These are phyloP conservation scores for Leptopilina myrica DNA, from an alignment of 2,888 invertebrate genomes.

Conservation along the genomic window DNA sequence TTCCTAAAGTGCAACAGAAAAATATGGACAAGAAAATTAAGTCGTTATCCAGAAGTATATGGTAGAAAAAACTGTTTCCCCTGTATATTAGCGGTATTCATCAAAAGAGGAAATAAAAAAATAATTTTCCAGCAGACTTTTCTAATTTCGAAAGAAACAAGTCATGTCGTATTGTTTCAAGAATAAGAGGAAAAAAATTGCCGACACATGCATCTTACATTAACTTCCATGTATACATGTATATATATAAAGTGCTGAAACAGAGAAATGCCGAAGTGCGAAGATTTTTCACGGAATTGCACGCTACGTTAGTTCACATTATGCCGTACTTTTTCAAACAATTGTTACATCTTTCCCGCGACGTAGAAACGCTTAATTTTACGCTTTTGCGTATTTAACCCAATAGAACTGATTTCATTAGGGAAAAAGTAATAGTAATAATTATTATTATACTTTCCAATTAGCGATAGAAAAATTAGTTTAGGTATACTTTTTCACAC, in stretches of 20 bases:
- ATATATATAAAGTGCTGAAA: conserved; percentile 23
- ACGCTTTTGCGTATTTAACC: neutral
- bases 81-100: neutral
- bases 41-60: too few relatives aligned
- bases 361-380: neutral
- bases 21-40: too few relatives aligned
- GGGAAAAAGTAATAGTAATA: neutral
- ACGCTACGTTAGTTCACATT: conserved; percentile 50
- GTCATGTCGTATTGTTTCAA: conserved; percentile 38
- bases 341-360: conserved; percentile 6
- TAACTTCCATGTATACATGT: neutral
- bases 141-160: conserved; percentile 18
- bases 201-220: conserved; percentile 30
- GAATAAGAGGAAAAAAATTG: conserved; percentile 17
- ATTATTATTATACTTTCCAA: too few relatives aligned
- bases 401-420: conserved; percentile 1
- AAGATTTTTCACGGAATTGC: conserved; percentile 72
- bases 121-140: neutral
- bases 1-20: too few relatives aligned
- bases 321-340: conserved; percentile 27
- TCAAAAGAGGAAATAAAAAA: conserved; percentile 21
- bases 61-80: neutral
- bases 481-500: too few relatives aligned
- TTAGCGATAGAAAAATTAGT: too few relatives aligned
- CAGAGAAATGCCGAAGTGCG: conserved; percentile 58